Conservation (phyloP, 2,797 vertebrate species). For the Hoplostethus atlanticus region DNA sequence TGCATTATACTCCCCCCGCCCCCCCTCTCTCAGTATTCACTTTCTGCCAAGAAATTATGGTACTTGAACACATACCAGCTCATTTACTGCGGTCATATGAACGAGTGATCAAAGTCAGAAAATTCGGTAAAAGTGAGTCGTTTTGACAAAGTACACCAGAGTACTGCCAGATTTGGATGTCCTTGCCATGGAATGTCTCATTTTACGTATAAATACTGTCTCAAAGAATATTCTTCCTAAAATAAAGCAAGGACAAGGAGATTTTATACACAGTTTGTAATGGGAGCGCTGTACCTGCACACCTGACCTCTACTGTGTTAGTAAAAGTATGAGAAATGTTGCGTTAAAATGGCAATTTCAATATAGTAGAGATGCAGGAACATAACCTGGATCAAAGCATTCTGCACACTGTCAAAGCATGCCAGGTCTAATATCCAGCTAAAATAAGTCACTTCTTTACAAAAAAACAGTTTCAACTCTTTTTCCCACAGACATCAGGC, state of each 20-base stretch:
- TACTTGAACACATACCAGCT: constrained; percentile 55
- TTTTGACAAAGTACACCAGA: constrained; percentile 54
- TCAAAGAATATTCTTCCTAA: constrained; percentile 20
- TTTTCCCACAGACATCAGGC: too few relatives aligned
- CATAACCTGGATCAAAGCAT: too few relatives aligned
- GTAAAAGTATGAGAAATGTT: background rate
- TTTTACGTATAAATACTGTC: constrained; percentile 39
- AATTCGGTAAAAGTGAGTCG: constrained; percentile 55
- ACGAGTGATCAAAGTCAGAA: constrained; percentile 62
- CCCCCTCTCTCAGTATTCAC: constrained; percentile 32
- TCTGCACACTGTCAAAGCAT: too few relatives aligned
- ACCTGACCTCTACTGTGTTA: constrained; percentile 26
- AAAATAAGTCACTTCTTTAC: too few relatives aligned
- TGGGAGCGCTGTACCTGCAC: constrained; percentile 8
- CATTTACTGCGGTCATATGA: constrained; percentile 47
- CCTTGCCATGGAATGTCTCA: constrained; percentile 31
- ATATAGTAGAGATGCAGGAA: too few relatives aligned
- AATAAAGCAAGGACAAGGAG: constrained; percentile 12
- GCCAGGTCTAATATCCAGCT: too few relatives aligned
- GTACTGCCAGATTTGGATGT: constrained; percentile 36
- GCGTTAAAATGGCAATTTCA: background rate
- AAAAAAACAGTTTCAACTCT: too few relatives aligned
- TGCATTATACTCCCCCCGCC: constrained; percentile 15
- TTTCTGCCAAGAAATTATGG: constrained; percentile 60
- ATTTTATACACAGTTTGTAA: constrained; percentile 26